Percentiles rank a stretch among this genome's conserved stretches.
These are phyloP conservation scores for Pseudotriccus pelzelni DNA, from an alignment of 2,797 vertebrate genomes.

Conservation along the genomic window DNA sequence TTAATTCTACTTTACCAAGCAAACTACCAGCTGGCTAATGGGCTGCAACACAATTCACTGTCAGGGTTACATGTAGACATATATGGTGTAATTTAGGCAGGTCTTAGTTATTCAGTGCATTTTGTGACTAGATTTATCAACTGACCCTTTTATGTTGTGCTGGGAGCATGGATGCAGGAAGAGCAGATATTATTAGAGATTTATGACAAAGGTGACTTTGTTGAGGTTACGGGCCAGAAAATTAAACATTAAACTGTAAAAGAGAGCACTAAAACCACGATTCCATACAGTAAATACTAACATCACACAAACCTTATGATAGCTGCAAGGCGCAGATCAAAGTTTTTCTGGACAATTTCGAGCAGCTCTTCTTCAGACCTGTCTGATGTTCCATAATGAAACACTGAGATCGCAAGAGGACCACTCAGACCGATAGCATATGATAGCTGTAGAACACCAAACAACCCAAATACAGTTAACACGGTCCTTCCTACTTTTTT, in stretches of 20 bases:
- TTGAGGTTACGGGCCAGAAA: background rate
- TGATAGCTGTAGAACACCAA: conserved; percentile 74
- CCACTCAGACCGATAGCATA: conserved; percentile 85
- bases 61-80: background rate
- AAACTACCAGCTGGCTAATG: background rate
- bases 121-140: background rate
- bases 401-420: conserved; percentile 85
- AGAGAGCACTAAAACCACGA: background rate
- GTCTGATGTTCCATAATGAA: conserved; percentile 85
- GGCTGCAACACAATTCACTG: background rate
- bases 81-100: background rate
- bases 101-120: background rate
- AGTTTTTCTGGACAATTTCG: conserved; percentile 86
- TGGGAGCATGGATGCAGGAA: background rate
- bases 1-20: background rate
- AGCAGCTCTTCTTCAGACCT: conserved; percentile 85
- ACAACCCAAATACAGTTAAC: background rate
- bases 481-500: background rate
- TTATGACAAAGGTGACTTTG: background rate
- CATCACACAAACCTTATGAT: conserved; percentile 80
- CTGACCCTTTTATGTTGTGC: background rate
- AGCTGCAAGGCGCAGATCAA: conserved; percentile 84
- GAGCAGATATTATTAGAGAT: background rate
- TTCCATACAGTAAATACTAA: background rate
- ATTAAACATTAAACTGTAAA: background rate